These are phyloP conservation scores for Oncopeltus fasciatus DNA, from an alignment of 1,140 invertebrate species.

Conservation along the genomic window DNA sequence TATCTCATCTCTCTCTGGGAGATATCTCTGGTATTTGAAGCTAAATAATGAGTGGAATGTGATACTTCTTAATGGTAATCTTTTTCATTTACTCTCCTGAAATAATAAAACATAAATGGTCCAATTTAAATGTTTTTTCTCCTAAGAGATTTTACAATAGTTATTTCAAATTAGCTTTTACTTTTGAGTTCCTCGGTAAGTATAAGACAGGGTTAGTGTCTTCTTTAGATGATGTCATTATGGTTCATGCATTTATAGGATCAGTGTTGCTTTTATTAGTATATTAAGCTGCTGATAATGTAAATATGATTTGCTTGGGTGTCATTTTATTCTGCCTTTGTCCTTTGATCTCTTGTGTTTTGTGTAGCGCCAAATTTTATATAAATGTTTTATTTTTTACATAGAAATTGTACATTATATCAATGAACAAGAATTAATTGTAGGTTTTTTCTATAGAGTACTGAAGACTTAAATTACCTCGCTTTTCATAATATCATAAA, in stretches of 20 bases:
- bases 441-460: background rate
- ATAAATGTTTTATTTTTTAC: background rate
- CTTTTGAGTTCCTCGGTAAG: slow-evolving; percentile 7
- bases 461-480: background rate
- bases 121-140: background rate
- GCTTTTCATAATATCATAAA: too few species aligned
- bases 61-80: too few species aligned
- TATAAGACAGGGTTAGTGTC: background rate
- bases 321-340: background rate
- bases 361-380: background rate
- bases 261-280: slow-evolving; percentile 8
- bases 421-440: background rate
- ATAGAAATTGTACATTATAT: background rate
- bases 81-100: too few species aligned
- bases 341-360: slow-evolving; percentile 11
- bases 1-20: too few species aligned
- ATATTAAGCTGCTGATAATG: background rate
- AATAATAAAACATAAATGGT: too few species aligned
- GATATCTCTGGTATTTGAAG: too few species aligned
- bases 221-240: background rate
- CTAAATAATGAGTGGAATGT: too few species aligned
- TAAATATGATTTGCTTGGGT: background rate
- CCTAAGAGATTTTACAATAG: background rate
- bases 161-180: slow-evolving; percentile 4
- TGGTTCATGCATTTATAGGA: background rate